Conservation (phyloP, 2,113 vertebrate genomes). For the Tauraco erythrolophus region DNA sequence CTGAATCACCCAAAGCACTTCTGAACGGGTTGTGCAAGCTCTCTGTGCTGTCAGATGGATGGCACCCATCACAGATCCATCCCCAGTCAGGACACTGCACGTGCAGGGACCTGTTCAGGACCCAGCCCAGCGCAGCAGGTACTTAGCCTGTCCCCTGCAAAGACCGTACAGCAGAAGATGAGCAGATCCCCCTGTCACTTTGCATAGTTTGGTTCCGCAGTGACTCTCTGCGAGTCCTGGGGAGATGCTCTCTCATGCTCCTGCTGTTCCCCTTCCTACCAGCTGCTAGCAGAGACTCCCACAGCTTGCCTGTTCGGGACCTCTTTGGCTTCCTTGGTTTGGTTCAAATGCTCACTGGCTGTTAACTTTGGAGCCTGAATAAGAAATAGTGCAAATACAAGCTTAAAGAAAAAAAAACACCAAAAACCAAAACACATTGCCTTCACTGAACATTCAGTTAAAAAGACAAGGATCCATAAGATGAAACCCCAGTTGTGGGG, state of each 20-base stretch:
- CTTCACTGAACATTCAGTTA: not conserved
- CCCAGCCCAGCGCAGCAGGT: not conserved
- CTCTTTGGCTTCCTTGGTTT: slow-evolving; percentile 43
- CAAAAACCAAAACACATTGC: not conserved
- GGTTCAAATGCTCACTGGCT: not conserved
- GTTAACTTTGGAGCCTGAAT: not conserved
- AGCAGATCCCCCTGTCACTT: not conserved
- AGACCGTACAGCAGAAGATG: not conserved
- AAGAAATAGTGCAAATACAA: slow-evolving; percentile 58
- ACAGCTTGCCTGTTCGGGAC: not conserved
- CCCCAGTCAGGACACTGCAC: not conserved
- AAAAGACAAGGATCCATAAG: not conserved
- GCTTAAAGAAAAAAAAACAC: not conserved
- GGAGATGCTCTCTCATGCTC: fast-evolving
- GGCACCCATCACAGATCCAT: fast-evolving
- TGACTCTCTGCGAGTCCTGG: not conserved
- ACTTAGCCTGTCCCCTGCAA: not conserved
- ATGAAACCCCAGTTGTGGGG: not conserved
- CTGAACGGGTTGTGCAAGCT: fast-evolving
- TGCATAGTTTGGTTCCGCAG: slow-evolving; percentile 18
- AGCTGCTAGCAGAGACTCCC: not conserved
- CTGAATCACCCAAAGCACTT: not conserved
- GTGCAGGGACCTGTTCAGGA: not conserved
- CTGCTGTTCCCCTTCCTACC: not conserved
- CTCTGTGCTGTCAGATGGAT: not conserved